Base-by-base conservation (phyloP, 2,113 vertebrate genomes). In the Archilochus colubris region DNA sequence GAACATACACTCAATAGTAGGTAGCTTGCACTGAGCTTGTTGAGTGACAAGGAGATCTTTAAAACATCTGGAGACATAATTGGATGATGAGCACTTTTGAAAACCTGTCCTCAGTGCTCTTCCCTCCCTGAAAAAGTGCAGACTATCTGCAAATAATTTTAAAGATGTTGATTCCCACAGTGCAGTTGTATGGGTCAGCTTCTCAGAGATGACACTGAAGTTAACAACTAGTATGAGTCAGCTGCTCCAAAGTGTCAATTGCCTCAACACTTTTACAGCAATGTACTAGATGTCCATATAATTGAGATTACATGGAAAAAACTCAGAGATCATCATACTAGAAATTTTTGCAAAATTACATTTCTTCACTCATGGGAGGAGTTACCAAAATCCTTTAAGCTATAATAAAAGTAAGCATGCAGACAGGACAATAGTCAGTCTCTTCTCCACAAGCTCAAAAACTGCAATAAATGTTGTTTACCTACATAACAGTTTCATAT, bases 231-330 rank as follows among this genome's bases (percentile, higher is more conserved):
- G 50, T 44, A 53, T 92, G 89, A 95, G 78, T 95, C 94, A 97
- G 93, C 79, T 97, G 96, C 23, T 94, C 89, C 84, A 50, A 66
- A 94, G 94, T 87, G 90, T 95, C 95, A 93, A 22, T 16, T 73
- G 81, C 73, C 44, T 80, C 70, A 61, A 78, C 59, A 51, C 74
- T 91, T 84, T 2, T n/a, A 22, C 74, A 87, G 84, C 38, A 64
- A 76, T 1, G 9, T 48, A n/a, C 86, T 89, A 19, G 40, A 84
- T 62, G 70, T 74, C 88, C 95, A 55, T 86, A 38, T 82, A 89
- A 94, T 89, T 68, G 78, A 85, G 59, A 95, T 85, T 95, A 87
- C 93, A 92, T 15, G 91, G 94, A 94, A 94, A 89, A 87, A 88
- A 79, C 36, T 75, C 10, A 1, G 67, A 91, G 72, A 85, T 76